Evolutionary conservation across 2,113 vertebrate genomes (phyloP).

Genomic region (Elephantulus edwardii): DNA sequence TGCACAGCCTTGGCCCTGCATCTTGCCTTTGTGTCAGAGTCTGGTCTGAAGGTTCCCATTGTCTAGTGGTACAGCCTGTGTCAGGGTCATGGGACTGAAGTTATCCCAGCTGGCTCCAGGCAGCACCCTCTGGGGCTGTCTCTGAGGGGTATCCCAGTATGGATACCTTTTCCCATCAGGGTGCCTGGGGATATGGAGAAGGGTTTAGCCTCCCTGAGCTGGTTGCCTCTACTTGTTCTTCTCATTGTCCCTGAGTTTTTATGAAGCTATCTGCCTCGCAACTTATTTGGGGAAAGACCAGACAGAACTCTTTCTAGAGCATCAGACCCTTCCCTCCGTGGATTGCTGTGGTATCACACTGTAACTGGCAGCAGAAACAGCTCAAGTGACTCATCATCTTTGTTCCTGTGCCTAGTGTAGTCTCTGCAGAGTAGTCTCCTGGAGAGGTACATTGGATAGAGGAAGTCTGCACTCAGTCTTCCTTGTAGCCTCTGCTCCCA

Average conservation of each 20-base stretch:
- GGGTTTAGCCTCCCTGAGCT: background rate
- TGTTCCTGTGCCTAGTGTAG: background rate
- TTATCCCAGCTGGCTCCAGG: slow-evolving; percentile 61
- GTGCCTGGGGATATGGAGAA: background rate
- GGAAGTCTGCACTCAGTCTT: background rate
- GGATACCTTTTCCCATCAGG: slow-evolving; percentile 22
- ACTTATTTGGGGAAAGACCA: slow-evolving; percentile 24
- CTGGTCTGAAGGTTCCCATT: slow-evolving; percentile 73
- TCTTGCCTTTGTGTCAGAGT: slow-evolving; percentile 53
- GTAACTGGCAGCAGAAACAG: background rate
- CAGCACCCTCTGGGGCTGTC: slow-evolving; percentile 48
- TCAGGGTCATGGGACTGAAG: slow-evolving; percentile 71
- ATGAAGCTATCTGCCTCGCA: background rate
- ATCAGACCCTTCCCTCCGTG: background rate
- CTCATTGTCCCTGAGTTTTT: slow-evolving; percentile 17
- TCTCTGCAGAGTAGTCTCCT: background rate
- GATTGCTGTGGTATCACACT: background rate
- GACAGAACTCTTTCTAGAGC: background rate
- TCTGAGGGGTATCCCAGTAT: slow-evolving; percentile 42
- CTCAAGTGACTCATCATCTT: background rate
- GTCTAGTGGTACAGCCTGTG: slow-evolving; percentile 67
- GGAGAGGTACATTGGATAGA: background rate
- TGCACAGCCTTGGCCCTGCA: slow-evolving; percentile 28
- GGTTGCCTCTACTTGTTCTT: slow-evolving; percentile 11
- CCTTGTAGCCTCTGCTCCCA: slow-evolving; percentile 5